phyloP scores from a whole-genome alignment of 1,140 invertebrate species.

The Ridgeia piscesae region DNA sequence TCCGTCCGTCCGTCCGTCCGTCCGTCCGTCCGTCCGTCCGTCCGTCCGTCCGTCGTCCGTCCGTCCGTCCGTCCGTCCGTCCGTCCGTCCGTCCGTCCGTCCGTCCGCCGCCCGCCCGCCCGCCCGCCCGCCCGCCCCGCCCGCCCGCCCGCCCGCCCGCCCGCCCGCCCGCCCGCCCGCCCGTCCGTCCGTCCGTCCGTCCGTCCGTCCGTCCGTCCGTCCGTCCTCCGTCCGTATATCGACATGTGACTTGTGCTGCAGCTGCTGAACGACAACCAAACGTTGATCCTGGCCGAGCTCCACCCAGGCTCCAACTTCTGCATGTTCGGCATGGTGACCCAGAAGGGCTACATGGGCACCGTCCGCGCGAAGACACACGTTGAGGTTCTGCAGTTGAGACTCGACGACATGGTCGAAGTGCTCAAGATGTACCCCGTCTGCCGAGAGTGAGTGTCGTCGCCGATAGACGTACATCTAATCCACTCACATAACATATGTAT shows the following conservation, averaged over 20 bases:
- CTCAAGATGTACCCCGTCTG: neutral
- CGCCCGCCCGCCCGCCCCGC: no score
- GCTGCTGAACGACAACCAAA: neutral
- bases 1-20: no score
- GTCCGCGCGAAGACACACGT: neutral
- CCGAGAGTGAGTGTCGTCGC: neutral
- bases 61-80: no score
- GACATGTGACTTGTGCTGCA: neutral
- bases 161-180: no score
- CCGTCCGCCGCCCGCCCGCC: no score
- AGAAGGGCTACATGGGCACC: neutral
- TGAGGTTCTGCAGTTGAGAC: neutral
- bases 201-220: neutral
- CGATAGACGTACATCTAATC: no score
- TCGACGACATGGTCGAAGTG: neutral
- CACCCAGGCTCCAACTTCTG: neutral
- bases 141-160: no score
- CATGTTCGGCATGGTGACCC: neutral
- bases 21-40: no score
- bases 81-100: no score
- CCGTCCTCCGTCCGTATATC: neutral
- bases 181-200: neutral
- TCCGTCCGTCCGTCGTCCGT: no score
- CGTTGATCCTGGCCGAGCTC: neutral
- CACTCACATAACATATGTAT: no score